A percentile compares a stretch with the other conserved stretches of the same genome.
phyloP scores from a whole-genome alignment of 2,888 invertebrate genomes.

The Conchocele bisecta region DNA sequence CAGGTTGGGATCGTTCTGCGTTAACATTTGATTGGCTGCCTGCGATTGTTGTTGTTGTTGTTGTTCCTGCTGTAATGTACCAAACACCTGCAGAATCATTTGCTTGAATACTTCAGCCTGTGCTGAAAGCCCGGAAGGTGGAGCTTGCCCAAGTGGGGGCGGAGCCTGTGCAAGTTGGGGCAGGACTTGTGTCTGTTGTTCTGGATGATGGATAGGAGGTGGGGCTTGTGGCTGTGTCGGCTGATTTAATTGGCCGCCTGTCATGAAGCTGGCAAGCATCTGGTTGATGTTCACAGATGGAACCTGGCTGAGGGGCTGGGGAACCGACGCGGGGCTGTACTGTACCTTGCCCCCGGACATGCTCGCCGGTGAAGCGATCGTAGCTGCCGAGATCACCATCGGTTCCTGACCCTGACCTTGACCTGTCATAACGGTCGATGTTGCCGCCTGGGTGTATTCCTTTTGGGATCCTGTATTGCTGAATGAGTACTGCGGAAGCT shows the following conservation, averaged over 20 bases:
- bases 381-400: conserved; percentile 35
- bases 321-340: conserved; percentile 30
- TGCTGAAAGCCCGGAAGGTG: neutral
- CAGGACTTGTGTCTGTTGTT: neutral
- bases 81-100: conserved; percentile 17
- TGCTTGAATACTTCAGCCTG: neutral
- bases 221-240: neutral
- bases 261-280: conserved; percentile 28
- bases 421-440: neutral
- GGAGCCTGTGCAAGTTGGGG: conserved; percentile 5
- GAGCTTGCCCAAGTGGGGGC: neutral
- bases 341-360: conserved; percentile 54
- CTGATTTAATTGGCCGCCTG: conserved; percentile 18
- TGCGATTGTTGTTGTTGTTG: conserved; percentile 21
- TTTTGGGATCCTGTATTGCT: conserved; percentile 49
- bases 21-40: conserved; percentile 29
- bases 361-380: conserved; percentile 36
- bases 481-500: conserved; percentile 57
- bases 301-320: conserved; percentile 19
- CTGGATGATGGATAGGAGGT: neutral
- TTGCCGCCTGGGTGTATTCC: neutral
- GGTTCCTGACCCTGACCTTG: neutral
- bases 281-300: conserved; percentile 25
- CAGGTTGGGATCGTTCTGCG: conserved; percentile 46
- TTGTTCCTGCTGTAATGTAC: conserved; percentile 37